phyloP scores from a whole-genome alignment of 2,888 invertebrate genomes.

The Nowickia ferox region DNA sequence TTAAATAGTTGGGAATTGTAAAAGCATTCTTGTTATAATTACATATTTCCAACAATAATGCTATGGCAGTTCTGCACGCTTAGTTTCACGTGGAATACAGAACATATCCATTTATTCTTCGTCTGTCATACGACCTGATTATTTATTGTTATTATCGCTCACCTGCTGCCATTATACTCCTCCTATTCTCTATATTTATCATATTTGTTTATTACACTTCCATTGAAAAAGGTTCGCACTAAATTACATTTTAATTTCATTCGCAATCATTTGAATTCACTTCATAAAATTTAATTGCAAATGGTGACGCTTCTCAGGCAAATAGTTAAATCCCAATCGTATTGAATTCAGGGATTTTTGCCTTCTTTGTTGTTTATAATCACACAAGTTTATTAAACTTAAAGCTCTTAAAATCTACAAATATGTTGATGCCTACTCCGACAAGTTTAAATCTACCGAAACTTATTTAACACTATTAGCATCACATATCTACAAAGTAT shows the following conservation, averaged over 20 bases:
- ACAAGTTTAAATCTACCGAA: background rate
- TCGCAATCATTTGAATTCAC: background rate
- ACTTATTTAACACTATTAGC: background rate
- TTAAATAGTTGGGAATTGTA: too few species aligned
- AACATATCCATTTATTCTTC: too few species aligned
- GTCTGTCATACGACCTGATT: too few species aligned
- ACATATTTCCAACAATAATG: too few species aligned
- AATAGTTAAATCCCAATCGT: background rate
- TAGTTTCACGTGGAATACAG: too few species aligned
- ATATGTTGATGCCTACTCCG: conserved; percentile 33
- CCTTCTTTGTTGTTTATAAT: conserved; percentile 60
- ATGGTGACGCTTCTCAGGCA: conserved; percentile 1
- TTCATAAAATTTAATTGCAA: conserved; percentile 4
- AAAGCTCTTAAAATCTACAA: conserved; percentile 61
- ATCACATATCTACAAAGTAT: background rate
- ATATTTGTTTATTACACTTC: background rate
- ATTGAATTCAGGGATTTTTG: conserved; percentile 39
- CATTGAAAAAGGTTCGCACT: background rate
- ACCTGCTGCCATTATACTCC: too few species aligned
- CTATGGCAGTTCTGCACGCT: too few species aligned
- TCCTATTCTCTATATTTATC: background rate
- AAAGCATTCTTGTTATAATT: too few species aligned
- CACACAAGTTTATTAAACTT: conserved; percentile 51
- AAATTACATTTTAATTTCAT: conserved; percentile 6
- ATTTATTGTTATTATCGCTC: too few species aligned